Conservation (phyloP, 1,140 invertebrate species). For the Drosophila murphyi region DNA sequence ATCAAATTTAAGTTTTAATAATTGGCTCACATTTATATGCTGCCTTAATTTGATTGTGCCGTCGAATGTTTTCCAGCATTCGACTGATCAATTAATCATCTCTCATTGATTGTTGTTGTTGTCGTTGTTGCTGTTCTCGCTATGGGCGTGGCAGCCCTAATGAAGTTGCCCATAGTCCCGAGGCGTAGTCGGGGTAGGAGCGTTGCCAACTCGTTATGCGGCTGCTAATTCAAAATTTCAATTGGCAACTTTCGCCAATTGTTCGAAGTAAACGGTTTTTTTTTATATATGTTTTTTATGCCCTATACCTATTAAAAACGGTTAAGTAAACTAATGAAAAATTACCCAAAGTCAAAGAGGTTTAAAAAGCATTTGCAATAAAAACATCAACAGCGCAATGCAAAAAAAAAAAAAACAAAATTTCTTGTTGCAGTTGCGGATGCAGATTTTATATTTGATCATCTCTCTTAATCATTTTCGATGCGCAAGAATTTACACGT, state of each 20-base stretch:
- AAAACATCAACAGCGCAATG: no score
- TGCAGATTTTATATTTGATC: no score
- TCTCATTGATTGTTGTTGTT: slow-evolving; percentile 57
- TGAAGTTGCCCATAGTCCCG: slow-evolving; percentile 51
- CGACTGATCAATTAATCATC: slow-evolving; percentile 69
- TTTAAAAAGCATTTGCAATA: no score
- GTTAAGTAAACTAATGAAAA: no score
- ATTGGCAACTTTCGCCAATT: slow-evolving; percentile 44
- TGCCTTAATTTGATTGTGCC: slow-evolving; percentile 78
- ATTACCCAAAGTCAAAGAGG: no score
- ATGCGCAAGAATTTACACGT: no score
- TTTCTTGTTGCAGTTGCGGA: no score
- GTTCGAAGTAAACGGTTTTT: background rate
- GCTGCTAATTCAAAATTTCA: slow-evolving; percentile 24
- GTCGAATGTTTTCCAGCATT: slow-evolving; percentile 59
- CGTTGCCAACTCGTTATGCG: slow-evolving; percentile 1
- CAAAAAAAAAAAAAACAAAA: no score
- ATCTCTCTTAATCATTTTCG: no score
- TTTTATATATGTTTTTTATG: background rate
- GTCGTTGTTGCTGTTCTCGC: slow-evolving; percentile 28
- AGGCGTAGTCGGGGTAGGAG: background rate
- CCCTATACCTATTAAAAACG: no score
- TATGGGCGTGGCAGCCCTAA: slow-evolving; percentile 66
- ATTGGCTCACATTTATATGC: slow-evolving; percentile 78
- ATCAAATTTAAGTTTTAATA: slow-evolving; percentile 76